Evolutionary conservation across 1,140 invertebrate species (phyloP).

Genomic region (Chionoecetes opilio): DNA sequence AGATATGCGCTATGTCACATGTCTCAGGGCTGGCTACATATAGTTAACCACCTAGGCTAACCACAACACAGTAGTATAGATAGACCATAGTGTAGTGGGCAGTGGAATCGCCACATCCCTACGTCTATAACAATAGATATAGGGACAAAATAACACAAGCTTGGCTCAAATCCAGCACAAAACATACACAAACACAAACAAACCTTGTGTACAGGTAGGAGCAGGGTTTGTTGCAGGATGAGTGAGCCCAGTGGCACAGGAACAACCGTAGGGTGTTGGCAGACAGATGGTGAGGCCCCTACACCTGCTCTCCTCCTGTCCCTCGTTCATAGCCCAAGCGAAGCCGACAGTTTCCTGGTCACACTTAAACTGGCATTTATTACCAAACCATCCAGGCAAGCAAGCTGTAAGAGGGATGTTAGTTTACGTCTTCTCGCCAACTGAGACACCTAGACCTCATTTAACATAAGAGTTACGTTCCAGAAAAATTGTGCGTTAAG

Average conservation of each 20-base stretch:
- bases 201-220: slow-evolving; percentile 35
- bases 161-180: background rate
- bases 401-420: slow-evolving; percentile 20
- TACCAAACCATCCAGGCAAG: slow-evolving; percentile 30
- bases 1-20: no score
- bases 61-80: no score
- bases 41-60: no score
- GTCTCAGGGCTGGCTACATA: no score
- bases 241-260: slow-evolving; percentile 55
- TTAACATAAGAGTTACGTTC: no score
- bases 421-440: no score
- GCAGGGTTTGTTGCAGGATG: background rate
- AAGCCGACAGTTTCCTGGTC: background rate
- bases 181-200: background rate
- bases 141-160: no score
- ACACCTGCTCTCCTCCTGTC: background rate
- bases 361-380: slow-evolving; percentile 39
- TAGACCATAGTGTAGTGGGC: no score
- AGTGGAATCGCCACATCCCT: no score
- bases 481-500: no score
- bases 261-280: slow-evolving; percentile 48
- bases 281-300: slow-evolving; percentile 48
- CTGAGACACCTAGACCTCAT: no score
- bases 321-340: background rate
- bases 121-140: no score